Evolutionary conservation across 30 jellyfish, hydroid and myxozoan genomes (phyloP).

Genomic region (Hydractinia symbiolongicarpus): DNA sequence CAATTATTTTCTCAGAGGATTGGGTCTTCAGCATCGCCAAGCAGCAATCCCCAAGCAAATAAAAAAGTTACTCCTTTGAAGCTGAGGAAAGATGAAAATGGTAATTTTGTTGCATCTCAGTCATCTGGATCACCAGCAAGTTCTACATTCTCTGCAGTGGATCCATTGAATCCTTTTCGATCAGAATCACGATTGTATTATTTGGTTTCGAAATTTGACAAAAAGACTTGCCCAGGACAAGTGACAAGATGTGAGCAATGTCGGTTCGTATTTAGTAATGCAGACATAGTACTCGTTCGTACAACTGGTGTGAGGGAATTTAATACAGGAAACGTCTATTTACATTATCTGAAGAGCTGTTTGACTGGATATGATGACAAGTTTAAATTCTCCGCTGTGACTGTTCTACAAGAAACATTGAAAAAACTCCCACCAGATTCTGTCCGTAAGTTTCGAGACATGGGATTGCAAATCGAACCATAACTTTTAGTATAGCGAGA

Average conservation of each 20-base stretch:
- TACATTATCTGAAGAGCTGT: background rate
- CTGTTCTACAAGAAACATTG: background rate
- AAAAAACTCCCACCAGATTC: background rate
- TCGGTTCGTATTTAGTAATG: constrained; percentile 21
- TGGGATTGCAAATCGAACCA: background rate
- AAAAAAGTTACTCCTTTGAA: no score
- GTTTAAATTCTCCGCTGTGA: background rate
- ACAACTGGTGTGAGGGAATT: constrained; percentile 39
- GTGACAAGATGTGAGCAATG: constrained; percentile 38
- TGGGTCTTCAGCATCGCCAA: background rate
- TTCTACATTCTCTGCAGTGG: no score
- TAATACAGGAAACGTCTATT: constrained; percentile 1
- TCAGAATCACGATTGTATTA: background rate
- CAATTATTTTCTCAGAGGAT: constrained; percentile 2
- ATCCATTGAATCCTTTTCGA: background rate
- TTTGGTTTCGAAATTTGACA: constrained; percentile 35
- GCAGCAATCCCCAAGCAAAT: background rate
- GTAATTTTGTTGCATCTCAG: no score
- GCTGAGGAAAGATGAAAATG: no score
- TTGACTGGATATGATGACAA: background rate
- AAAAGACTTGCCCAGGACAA: constrained; percentile 34
- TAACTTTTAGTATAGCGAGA: no score
- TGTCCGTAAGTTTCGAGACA: background rate
- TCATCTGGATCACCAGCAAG: no score
- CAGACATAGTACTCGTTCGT: constrained; percentile 25